Evolutionary conservation across 2,113 vertebrate genomes (phyloP), one percentile per base, ranked within the genome.

Genomic region (Chloebia gouldiae): DNA sequence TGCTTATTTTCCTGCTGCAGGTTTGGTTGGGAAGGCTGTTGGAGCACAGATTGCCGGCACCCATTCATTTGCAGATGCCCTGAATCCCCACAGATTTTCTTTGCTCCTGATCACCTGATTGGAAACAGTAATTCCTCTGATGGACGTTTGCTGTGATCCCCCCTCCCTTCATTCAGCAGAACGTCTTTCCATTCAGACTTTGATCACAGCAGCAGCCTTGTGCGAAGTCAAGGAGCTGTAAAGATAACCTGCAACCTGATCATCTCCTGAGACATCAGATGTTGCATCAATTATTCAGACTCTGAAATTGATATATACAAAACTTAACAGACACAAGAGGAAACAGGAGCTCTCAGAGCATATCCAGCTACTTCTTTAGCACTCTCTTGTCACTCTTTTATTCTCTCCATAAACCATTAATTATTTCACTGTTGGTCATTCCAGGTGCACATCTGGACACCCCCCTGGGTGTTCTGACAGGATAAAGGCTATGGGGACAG

Each of bases 261-360:
- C 2, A 0, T 64, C 71, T 81, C 81, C 54, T 22, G 68, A 81
- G 80, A 76, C 21, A 85, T 80, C 60, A 92, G 57, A 70, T 73
- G 44, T 83, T 75, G 39, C 20, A 76, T 95, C 91, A 91, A 68
- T 95, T 93, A 93, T 88, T 93, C 77, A 92, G 66, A 30, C 51
- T n/a, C 69, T 94, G 88, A 89, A 96, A 95, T 49, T 53, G 53
- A 81, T 93, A 71, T 15, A 86, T 92, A 39, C 54, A 87, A 95
- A 96, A 89, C 54, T 31, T 89, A 77, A 70, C 37, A 92, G 82
- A 59, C 45, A 56, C 37, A 70, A 50, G 69, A 95, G 33, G 69
- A 92, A 94, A 84, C 4, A 4, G 47, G 40, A 83, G 44, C 27
- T 75, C 39, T 90, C 77, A 53, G 68, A 71, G 31, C 21, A 13